Evolutionary conservation across 2,888 invertebrate genomes (phyloP).

Genomic region (Gastracanthus pulcherrimus): DNA sequence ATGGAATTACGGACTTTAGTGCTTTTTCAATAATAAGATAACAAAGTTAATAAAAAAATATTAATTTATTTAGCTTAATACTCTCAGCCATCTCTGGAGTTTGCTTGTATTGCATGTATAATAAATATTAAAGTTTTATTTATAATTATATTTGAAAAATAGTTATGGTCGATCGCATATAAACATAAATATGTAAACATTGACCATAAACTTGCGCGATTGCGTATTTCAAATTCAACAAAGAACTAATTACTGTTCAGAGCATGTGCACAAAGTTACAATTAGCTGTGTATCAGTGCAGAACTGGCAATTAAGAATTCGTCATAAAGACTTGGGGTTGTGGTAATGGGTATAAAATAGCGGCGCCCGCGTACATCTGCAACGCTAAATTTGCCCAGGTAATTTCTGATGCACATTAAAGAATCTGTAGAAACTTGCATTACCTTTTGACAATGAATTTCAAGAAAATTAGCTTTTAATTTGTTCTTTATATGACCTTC

Average conservation of each 20-base stretch:
- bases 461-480: background rate
- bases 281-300: constrained; percentile 32
- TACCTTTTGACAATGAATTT: too few relatives aligned
- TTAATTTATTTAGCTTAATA: too few relatives aligned
- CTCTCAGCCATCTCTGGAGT: too few relatives aligned
- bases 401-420: background rate
- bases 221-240: background rate
- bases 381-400: background rate
- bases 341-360: constrained; percentile 29
- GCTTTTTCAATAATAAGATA: too few relatives aligned
- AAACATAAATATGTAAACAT: background rate
- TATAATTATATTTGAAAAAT: background rate
- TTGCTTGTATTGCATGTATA: too few relatives aligned
- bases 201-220: background rate
- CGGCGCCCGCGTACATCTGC: background rate
- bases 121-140: too few relatives aligned
- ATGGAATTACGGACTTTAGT: too few relatives aligned
- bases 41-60: too few relatives aligned
- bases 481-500: background rate
- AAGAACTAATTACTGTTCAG: background rate
- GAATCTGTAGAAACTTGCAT: background rate
- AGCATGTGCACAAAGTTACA: background rate
- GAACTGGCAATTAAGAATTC: constrained; percentile 28
- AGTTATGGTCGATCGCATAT: background rate
- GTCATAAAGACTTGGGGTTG: background rate